These are phyloP conservation scores for Abscondita cerata DNA, from an alignment of 2,888 invertebrate genomes.

Conservation along the genomic window DNA sequence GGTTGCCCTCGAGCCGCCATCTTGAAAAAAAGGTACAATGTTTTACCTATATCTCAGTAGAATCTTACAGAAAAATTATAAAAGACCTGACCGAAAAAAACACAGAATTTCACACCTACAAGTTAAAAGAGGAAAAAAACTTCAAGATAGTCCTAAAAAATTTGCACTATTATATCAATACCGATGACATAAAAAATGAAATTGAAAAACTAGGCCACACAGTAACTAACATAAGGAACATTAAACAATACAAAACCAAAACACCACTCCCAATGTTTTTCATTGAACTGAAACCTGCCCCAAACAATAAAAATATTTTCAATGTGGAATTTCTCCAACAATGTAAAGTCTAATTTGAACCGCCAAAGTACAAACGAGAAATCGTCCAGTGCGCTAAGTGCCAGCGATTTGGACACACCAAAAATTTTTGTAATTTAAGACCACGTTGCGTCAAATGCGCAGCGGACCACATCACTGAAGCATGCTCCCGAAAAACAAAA, in stretches of 20 bases:
- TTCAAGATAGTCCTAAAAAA: slow-evolving; percentile 10
- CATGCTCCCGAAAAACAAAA: slow-evolving; percentile 7
- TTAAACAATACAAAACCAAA: slow-evolving; percentile 15
- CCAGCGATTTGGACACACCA: not conserved
- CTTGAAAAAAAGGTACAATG: too few species aligned
- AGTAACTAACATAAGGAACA: slow-evolving; percentile 9
- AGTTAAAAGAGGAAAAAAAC: slow-evolving; percentile 14
- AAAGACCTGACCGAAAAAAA: slow-evolving; percentile 5
- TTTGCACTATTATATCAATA: slow-evolving; percentile 7
- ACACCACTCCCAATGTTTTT: slow-evolving; percentile 6
- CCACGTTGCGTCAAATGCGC: slow-evolving; percentile 2
- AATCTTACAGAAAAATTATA: slow-evolving; percentile 8
- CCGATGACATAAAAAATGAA: slow-evolving; percentile 10
- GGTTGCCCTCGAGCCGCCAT: too few species aligned
- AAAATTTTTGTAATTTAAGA: slow-evolving; percentile 1
- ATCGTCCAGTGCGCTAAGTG: too few species aligned
- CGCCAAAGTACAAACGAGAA: too few species aligned
- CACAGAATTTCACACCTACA: slow-evolving; percentile 10
- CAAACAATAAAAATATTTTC: slow-evolving; percentile 6
- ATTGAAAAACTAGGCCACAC: slow-evolving; percentile 15
- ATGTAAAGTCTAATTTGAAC: not conserved
- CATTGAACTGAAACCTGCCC: slow-evolving; percentile 10
- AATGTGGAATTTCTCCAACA: not conserved
- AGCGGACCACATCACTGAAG: not conserved
- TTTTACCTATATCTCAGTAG: too few species aligned